Evolutionary conservation across 1,140 invertebrate genomes (phyloP).

Genomic region (Tetramorium alpestre): DNA sequence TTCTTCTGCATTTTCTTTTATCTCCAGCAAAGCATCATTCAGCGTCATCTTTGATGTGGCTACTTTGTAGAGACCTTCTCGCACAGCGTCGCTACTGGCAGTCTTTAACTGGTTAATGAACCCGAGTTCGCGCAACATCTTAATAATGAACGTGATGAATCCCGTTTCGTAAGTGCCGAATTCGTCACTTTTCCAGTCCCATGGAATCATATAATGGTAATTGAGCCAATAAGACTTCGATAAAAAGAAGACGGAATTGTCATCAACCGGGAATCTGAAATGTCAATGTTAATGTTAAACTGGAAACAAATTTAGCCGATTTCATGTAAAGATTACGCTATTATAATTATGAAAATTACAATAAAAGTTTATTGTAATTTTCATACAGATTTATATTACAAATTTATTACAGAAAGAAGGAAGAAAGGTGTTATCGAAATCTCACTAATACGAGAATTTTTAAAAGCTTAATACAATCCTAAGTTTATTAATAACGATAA

Average conservation of each 20-base stretch:
- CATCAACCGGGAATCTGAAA: slow-evolving; percentile 89
- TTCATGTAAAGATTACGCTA: neutral
- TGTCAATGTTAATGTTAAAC: slow-evolving; percentile 21
- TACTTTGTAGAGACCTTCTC: slow-evolving; percentile 86
- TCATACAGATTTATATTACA: too few species aligned
- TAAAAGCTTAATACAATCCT: neutral
- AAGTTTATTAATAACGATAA: neutral
- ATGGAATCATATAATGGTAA: slow-evolving; percentile 92
- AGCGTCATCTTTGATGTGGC: slow-evolving; percentile 72
- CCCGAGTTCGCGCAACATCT: slow-evolving; percentile 89
- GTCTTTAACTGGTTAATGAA: slow-evolving; percentile 88
- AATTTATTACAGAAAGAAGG: neutral
- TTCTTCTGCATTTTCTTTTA: slow-evolving; percentile 71
- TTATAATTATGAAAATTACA: neutral
- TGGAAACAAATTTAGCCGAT: neutral
- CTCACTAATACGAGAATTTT: neutral
- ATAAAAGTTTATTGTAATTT: too few species aligned
- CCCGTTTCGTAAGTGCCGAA: slow-evolving; percentile 90
- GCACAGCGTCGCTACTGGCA: slow-evolving; percentile 87
- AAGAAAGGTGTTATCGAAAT: neutral
- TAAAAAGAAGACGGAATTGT: slow-evolving; percentile 90
- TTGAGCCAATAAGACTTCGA: slow-evolving; percentile 91
- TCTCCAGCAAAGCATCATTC: slow-evolving; percentile 60
- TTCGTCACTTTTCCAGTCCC: slow-evolving; percentile 92
- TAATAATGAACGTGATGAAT: slow-evolving; percentile 88